phyloP scores from a whole-genome alignment of 2,113 vertebrate species.

The Laticauda colubrina region DNA sequence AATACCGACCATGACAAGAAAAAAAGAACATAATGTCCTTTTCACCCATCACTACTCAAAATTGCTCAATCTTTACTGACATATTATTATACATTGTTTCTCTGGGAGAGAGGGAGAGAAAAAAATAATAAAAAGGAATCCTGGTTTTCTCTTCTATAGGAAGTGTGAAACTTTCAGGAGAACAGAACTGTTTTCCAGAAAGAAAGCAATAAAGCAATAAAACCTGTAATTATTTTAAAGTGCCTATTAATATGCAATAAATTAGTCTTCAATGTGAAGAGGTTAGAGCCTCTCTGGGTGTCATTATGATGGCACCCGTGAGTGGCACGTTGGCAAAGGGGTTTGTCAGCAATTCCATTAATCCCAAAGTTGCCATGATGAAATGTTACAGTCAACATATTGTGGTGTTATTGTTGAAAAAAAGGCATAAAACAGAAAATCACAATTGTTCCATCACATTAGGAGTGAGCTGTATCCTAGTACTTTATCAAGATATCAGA shows the following conservation, averaged over 20 bases:
- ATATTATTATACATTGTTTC: constrained; percentile 99
- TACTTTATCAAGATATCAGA: constrained; percentile 22
- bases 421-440: not conserved
- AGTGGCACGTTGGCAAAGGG: constrained; percentile 6
- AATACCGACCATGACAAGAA: constrained; percentile 88
- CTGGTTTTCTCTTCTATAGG: constrained; percentile 90
- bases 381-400: constrained; percentile 4
- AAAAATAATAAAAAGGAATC: constrained; percentile 68
- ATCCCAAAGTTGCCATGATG: not conserved
- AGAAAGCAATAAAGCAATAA: constrained; percentile 76
- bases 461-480: not conserved
- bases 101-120: constrained; percentile 47
- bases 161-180: constrained; percentile 91
- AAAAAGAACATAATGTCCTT: constrained; percentile 95
- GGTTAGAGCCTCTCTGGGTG: constrained; percentile 72
- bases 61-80: constrained; percentile 95
- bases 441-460: constrained; percentile 24
- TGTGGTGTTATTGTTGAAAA: not conserved
- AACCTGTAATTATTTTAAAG: constrained; percentile 95
- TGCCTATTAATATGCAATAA: constrained; percentile 91
- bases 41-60: constrained; percentile 92
- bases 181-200: constrained; percentile 80
- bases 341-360: constrained; percentile 39
- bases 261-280: constrained; percentile 85
- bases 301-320: constrained; percentile 48